Conservation (phyloP, 53 echinoderm and acorn worm genomes). For the Paracentrotus lividus region DNA sequence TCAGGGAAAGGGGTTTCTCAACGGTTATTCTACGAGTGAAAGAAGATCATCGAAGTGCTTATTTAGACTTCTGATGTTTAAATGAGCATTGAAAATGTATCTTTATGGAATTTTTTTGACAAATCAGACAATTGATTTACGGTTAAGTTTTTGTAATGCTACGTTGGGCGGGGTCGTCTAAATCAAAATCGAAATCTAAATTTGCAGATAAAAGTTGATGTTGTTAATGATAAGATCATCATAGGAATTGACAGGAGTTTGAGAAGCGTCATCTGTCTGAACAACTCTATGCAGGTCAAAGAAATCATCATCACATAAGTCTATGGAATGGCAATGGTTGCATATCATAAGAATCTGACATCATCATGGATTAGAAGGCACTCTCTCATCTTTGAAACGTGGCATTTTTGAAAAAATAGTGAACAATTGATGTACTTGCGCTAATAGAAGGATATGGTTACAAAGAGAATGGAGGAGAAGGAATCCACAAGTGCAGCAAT, state of each 20-base stretch:
- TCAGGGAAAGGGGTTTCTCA: background rate
- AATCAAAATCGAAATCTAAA: background rate
- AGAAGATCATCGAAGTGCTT: too few species aligned
- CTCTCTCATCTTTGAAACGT: background rate
- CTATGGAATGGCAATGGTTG: background rate
- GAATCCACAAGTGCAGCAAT: background rate
- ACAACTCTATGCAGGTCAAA: background rate
- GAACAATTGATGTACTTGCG: background rate
- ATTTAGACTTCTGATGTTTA: too few species aligned
- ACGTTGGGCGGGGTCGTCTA: too few species aligned
- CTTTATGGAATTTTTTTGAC: too few species aligned
- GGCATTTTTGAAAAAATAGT: background rate
- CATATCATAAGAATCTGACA: background rate
- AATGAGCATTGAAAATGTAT: background rate
- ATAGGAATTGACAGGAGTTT: background rate
- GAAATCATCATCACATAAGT: background rate
- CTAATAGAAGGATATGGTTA: background rate
- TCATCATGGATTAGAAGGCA: background rate
- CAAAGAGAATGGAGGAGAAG: background rate
- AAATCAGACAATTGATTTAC: too few species aligned
- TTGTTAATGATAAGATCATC: background rate
- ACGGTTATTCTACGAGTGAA: too few species aligned
- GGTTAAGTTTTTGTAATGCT: too few species aligned
- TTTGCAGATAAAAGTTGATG: background rate
- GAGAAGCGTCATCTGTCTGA: background rate